These are phyloP conservation scores for Pangasius djambal DNA, from an alignment of 2,797 vertebrate species.

Conservation along the genomic window DNA sequence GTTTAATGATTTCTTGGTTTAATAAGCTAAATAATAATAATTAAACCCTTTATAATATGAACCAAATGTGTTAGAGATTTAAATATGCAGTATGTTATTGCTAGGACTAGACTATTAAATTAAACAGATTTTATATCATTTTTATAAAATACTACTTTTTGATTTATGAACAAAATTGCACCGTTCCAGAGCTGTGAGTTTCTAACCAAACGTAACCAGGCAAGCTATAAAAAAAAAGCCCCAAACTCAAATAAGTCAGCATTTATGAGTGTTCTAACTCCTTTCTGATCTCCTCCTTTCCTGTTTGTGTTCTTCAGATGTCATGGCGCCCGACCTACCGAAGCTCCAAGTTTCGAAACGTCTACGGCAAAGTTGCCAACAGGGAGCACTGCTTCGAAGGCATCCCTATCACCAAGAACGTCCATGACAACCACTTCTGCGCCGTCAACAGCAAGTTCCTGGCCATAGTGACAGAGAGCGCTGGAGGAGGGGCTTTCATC, in stretches of 20 bases:
- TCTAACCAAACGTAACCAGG: neutral
- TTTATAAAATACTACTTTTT: neutral
- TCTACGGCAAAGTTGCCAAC: conserved; percentile 94
- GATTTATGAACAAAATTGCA: neutral
- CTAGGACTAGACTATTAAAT: neutral
- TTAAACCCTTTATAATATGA: neutral
- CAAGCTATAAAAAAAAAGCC: neutral
- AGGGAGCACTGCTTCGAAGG: conserved; percentile 96
- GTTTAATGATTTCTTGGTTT: neutral
- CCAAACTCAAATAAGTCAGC: neutral
- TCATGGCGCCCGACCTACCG: conserved; percentile 99
- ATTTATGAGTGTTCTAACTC: neutral
- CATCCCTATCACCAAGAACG: conserved; percentile 96
- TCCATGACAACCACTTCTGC: conserved; percentile 98
- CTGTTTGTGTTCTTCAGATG: conserved; percentile 79
- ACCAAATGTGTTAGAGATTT: neutral
- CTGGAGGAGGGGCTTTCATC: conserved; percentile 92
- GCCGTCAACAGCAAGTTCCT: conserved; percentile 92
- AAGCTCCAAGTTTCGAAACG: conserved; percentile 99
- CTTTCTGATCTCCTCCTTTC: conserved; percentile 28
- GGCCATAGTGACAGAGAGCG: conserved; percentile 93
- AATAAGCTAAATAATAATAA: neutral
- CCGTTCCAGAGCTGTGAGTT: neutral
- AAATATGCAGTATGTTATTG: neutral
- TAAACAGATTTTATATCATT: neutral